Base-by-base conservation (phyloP, 1,140 invertebrate species). In the Papilio glaucus region DNA sequence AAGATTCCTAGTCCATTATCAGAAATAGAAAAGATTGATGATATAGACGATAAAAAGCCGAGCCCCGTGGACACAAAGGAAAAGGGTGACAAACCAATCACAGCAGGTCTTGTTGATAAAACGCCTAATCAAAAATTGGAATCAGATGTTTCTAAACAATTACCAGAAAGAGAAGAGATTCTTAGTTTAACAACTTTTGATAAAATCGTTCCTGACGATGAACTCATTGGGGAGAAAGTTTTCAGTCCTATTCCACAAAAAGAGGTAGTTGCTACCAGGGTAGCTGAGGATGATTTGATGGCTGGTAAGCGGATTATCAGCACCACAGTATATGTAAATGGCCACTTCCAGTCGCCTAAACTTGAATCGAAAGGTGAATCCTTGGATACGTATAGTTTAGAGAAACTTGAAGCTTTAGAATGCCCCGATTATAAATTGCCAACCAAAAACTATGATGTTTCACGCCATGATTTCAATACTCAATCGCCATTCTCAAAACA, bases 111-210 rank as follows among this genome's bases (percentile, higher is more conserved):
- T 12, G 45, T n/a, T n/a, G 53, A 60, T 24, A 71, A 61, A 8
- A 7, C 69, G 9, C 6, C 15, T 6, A 0, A 39, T 33, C 42
- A 49, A 2, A 18, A 65, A 39, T 21, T 38, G 3, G 0, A 10
- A n/a, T n/a, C n/a, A n/a, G n/a, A n/a, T n/a, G n/a, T n/a, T n/a
- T n/a, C n/a, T n/a, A n/a, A n/a, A n/a, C n/a, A n/a, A n/a, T n/a
- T n/a, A n/a, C n/a, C n/a, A n/a, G 3, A 62, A 67, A 12, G 77
- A 77, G 10, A 77, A 79, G 39, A 41, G 6, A 6, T 6, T 33
- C n/a, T n/a, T n/a, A n/a, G n/a, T n/a, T n/a, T n/a, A n/a, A n/a
- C n/a, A n/a, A n/a, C n/a, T n/a, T n/a, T n/a, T n/a, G n/a, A 33
- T 33, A 2, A 33, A 33, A 33, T 33, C 29, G 6, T n/a, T n/a